Percentiles rank a stretch among this genome's conserved stretches.
phyloP scores from a whole-genome alignment of 2,888 invertebrate genomes.

The Drosophila pegasa region DNA sequence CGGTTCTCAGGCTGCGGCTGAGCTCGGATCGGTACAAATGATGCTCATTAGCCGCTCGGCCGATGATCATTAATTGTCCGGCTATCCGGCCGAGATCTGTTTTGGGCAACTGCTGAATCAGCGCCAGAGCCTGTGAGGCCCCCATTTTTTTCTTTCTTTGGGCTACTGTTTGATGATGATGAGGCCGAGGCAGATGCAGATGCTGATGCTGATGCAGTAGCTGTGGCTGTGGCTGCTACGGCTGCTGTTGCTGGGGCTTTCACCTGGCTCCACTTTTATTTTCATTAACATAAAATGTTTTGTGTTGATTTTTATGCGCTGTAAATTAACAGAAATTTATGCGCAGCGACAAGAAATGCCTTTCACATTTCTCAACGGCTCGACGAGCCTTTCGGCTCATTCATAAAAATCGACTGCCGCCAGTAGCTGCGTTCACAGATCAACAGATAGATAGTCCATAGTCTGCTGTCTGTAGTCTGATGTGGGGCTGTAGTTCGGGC shows the following conservation, averaged over 20 bases:
- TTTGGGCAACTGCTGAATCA: slow-evolving; percentile 22
- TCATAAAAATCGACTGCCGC: slow-evolving; percentile 42
- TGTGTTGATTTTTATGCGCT: slow-evolving; percentile 76
- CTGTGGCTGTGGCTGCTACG: slow-evolving; percentile 26
- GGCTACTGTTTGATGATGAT: slow-evolving; percentile 42
- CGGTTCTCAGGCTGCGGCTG: background rate
- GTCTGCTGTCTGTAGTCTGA: background rate
- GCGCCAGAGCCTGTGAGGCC: slow-evolving; percentile 41
- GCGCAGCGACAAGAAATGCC: slow-evolving; percentile 46
- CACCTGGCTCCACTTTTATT: slow-evolving; percentile 65
- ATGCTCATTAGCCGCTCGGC: slow-evolving; percentile 44
- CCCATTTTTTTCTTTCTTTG: slow-evolving; percentile 1
- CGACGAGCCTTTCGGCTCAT: slow-evolving; percentile 23
- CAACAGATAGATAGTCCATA: slow-evolving; percentile 17
- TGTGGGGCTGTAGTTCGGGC: slow-evolving; percentile 6
- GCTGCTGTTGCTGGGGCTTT: slow-evolving; percentile 45
- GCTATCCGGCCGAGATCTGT: slow-evolving; percentile 34
- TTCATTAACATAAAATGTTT: slow-evolving; percentile 82
- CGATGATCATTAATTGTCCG: slow-evolving; percentile 48
- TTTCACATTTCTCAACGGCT: slow-evolving; percentile 51
- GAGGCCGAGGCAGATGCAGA: background rate
- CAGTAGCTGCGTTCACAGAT: slow-evolving; percentile 37
- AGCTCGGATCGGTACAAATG: slow-evolving; percentile 33
- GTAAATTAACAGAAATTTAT: slow-evolving; percentile 75
- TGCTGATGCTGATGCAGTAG: slow-evolving; percentile 1